Conservation (phyloP, 2,888 invertebrate species). For the Erynnis tages region DNA sequence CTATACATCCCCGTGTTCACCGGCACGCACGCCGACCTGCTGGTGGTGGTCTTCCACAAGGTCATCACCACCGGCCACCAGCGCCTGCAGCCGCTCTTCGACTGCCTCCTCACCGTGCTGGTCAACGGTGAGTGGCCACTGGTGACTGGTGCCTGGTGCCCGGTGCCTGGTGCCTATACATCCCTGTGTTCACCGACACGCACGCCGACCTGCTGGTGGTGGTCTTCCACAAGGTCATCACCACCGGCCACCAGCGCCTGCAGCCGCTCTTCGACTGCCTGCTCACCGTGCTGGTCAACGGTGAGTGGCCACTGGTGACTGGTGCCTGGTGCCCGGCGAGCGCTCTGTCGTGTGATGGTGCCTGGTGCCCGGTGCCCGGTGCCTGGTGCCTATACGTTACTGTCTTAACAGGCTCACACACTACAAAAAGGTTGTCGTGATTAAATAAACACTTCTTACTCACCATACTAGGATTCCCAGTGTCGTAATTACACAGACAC, state of each 20-base stretch:
- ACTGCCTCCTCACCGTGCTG: constrained; percentile 97
- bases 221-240: constrained; percentile 78
- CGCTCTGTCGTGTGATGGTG: constrained; percentile 50
- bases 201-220: constrained; percentile 49
- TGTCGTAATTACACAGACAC: too few species aligned
- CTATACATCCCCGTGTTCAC: constrained; percentile 99
- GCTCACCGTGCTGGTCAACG: constrained; percentile 98
- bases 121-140: constrained; percentile 89
- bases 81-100: constrained; percentile 97
- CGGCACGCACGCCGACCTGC: constrained; percentile 83
- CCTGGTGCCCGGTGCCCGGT: constrained; percentile 49
- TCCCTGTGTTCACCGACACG: constrained; percentile 98
- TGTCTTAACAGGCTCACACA: constrained; percentile 95
- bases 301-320: constrained; percentile 67
- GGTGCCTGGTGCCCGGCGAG: constrained; percentile 90
- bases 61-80: constrained; percentile 97
- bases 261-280: constrained; percentile 99
- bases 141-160: constrained; percentile 45
- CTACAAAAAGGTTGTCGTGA: too few species aligned
- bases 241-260: constrained; percentile 98
- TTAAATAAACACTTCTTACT: too few species aligned
- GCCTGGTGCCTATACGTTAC: constrained; percentile 96
- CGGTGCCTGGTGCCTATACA: constrained; percentile 92
- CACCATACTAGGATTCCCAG: too few species aligned
- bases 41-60: constrained; percentile 40